Evolutionary conservation across 2,113 vertebrate species (phyloP).

Genomic region (Chaenogobius annularis): DNA sequence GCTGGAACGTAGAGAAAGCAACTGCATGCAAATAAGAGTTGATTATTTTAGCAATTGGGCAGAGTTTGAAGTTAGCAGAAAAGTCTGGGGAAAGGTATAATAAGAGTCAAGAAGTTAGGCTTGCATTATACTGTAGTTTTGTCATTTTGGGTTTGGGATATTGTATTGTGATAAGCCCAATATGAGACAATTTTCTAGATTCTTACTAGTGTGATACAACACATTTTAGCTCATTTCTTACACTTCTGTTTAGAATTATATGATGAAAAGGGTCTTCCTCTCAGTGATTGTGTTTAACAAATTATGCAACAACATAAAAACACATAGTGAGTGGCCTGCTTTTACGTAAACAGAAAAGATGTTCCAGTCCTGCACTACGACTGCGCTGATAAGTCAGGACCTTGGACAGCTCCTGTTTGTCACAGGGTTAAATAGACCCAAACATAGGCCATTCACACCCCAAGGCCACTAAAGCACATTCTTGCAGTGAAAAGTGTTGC

Average conservation of each 20-base stretch:
- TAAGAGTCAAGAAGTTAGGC: not conserved
- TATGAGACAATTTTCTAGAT: not conserved
- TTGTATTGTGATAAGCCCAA: conserved; percentile 31
- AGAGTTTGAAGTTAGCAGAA: conserved; percentile 6
- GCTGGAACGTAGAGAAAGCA: conserved; percentile 7
- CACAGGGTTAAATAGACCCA: conserved; percentile 10
- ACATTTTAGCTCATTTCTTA: not conserved
- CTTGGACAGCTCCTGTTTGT: conserved; percentile 2
- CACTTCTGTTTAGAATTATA: not conserved
- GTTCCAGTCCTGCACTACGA: not conserved
- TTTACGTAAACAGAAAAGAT: not conserved
- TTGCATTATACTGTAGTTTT: conserved; percentile 31
- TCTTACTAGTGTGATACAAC: not conserved
- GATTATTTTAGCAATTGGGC: conserved; percentile 12
- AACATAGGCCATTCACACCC: conserved; percentile 5
- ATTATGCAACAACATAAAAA: not conserved
- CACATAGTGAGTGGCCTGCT: not conserved
- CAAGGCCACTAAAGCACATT: not conserved
- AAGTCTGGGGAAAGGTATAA: not conserved
- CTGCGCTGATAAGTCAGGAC: not conserved
- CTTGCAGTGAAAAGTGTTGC: not conserved
- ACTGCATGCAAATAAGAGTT: conserved; percentile 16
- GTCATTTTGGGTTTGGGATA: conserved; percentile 10
- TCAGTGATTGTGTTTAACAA: not conserved
- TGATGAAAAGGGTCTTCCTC: not conserved